Evolutionary conservation across 2,113 vertebrate species (phyloP).

Genomic region (Elaphurus davidianus): DNA sequence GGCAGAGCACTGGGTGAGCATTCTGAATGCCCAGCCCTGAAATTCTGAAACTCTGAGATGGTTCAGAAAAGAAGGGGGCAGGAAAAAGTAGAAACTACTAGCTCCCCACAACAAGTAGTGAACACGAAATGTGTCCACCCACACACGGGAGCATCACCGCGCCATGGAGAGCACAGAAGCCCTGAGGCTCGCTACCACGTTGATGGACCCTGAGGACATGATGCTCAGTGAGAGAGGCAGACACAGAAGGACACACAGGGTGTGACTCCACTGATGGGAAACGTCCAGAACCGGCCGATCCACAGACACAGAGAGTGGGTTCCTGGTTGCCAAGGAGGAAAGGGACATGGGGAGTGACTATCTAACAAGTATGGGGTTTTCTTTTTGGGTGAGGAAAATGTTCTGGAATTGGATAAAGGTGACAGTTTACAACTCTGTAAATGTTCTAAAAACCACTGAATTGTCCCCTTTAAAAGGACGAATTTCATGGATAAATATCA

Average conservation of each 20-base stretch:
- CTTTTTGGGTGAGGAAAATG: not conserved
- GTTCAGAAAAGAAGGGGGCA: not conserved
- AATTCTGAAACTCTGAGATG: not conserved
- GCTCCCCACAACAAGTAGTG: not conserved
- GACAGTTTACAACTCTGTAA: not conserved
- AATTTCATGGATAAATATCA: not conserved
- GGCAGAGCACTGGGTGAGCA: not conserved
- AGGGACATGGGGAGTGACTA: not conserved
- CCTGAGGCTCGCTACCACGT: fast-evolving
- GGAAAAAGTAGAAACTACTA: not conserved
- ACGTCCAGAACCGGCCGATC: not conserved
- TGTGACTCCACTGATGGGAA: not conserved
- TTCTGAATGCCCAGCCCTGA: not conserved
- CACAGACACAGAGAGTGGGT: not conserved
- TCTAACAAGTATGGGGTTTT: no score
- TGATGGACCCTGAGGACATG: not conserved
- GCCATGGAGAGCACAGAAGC: not conserved
- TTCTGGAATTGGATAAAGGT: not conserved
- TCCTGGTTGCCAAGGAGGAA: no score
- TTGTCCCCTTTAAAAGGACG: not conserved
- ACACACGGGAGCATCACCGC: not conserved
- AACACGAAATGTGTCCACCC: not conserved
- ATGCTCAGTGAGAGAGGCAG: no score
- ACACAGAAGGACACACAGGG: not conserved
- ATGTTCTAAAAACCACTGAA: not conserved